These are phyloP conservation scores for Pelvicachromis taeniatus DNA, from an alignment of 2,113 vertebrate genomes.

Conservation along the genomic window DNA sequence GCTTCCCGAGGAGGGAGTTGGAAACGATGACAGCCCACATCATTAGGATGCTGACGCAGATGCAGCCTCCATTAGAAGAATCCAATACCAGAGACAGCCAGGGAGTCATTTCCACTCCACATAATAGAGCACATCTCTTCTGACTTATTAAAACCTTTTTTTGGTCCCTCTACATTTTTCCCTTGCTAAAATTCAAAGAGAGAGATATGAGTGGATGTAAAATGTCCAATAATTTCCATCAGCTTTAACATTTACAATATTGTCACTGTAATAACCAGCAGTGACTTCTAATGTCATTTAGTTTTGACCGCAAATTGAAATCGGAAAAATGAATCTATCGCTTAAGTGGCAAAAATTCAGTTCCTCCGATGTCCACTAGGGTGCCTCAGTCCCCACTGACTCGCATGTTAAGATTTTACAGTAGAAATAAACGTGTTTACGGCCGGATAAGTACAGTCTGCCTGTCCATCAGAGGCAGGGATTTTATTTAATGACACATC, in stretches of 20 bases:
- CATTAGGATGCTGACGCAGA: background rate
- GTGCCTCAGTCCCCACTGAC: background rate
- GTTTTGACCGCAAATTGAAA: background rate
- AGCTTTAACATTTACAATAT: background rate
- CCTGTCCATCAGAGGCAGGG: background rate
- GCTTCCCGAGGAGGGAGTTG: background rate
- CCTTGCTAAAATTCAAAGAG: background rate
- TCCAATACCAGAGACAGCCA: background rate
- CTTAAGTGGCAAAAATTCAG: background rate
- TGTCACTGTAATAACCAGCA: background rate
- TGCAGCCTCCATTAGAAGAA: background rate
- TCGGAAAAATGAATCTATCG: background rate
- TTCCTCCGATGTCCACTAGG: background rate
- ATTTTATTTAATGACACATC: background rate
- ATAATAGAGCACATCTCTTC: background rate
- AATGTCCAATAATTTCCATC: background rate
- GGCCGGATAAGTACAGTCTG: background rate
- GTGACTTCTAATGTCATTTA: background rate
- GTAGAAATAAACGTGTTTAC: background rate
- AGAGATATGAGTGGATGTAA: background rate
- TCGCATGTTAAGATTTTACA: background rate
- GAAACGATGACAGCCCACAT: background rate
- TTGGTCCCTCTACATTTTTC: background rate
- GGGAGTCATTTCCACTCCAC: background rate
- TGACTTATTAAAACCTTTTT: background rate